These are phyloP conservation scores for Ataeniobius toweri DNA, from an alignment of 2,797 vertebrate genomes.

Conservation along the genomic window DNA sequence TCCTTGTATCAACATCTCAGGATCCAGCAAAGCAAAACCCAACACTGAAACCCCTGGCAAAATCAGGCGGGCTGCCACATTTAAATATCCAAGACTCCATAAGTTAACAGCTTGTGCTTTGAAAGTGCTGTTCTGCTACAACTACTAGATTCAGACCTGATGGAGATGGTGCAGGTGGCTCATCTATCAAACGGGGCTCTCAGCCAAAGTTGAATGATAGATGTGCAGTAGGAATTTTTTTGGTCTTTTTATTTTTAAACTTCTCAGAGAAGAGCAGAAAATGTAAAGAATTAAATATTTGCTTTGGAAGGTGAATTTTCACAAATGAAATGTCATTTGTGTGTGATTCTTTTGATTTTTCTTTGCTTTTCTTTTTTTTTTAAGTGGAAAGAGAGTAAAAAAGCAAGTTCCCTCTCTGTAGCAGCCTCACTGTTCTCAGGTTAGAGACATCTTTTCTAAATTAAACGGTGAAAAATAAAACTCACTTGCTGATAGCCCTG, in stretches of 20 bases:
- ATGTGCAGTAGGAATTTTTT: constrained; percentile 44
- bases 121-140: constrained; percentile 54
- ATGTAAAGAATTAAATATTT: constrained; percentile 57
- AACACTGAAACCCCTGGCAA: constrained; percentile 53
- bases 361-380: constrained; percentile 33
- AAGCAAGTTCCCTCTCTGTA: constrained; percentile 52
- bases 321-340: constrained; percentile 66
- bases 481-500: constrained; percentile 51
- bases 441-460: constrained; percentile 77
- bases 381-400: constrained; percentile 59
- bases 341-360: constrained; percentile 44
- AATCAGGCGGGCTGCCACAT: constrained; percentile 52
- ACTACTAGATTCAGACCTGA: constrained; percentile 51
- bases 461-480: constrained; percentile 74
- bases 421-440: constrained; percentile 78
- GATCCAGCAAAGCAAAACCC: constrained; percentile 64
- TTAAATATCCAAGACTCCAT: constrained; percentile 57
- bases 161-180: constrained; percentile 49
- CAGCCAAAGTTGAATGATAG: constrained; percentile 55
- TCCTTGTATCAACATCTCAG: constrained; percentile 61
- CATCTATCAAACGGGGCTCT: constrained; percentile 58
- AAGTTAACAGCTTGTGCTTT: constrained; percentile 63
- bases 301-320: constrained; percentile 48
- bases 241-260: constrained; percentile 26
- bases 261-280: constrained; percentile 48